These are phyloP conservation scores for Lycorma delicatula DNA, from an alignment of 1,140 invertebrate species.

Conservation along the genomic window DNA sequence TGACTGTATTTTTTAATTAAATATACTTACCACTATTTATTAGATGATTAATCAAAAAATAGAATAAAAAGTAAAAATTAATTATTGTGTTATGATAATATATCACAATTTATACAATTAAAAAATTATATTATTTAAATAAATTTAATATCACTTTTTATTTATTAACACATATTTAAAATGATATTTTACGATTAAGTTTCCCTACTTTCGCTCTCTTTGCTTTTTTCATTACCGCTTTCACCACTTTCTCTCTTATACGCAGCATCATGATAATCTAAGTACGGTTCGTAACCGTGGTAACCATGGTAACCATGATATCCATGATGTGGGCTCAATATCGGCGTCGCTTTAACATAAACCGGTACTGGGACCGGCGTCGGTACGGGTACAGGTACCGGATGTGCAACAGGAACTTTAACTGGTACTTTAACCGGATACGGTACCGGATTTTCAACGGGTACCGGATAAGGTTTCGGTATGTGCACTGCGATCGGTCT, in stretches of 20 bases:
- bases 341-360: neutral
- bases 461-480: conserved; percentile 10
- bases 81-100: too few relatives aligned
- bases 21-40: too few relatives aligned
- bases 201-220: neutral
- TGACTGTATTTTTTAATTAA: too few relatives aligned
- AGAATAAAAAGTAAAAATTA: too few relatives aligned
- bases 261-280: neutral
- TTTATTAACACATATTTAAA: too few relatives aligned
- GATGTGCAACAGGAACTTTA: conserved; percentile 21
- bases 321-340: neutral
- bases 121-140: too few relatives aligned
- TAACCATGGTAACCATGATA: neutral
- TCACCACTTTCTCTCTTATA: neutral
- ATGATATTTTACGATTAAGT: too few relatives aligned
- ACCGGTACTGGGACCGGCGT: conserved; percentile 32
- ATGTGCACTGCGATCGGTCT: conserved; percentile 38
- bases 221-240: neutral
- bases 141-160: too few relatives aligned
- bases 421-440: conserved; percentile 25
- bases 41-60: too few relatives aligned
- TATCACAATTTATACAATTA: too few relatives aligned
- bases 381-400: conserved; percentile 16
- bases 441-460: conserved; percentile 1
- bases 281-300: neutral